phyloP scores from a whole-genome alignment of 64 coral and sea anemone genomes.

The Astreopora myriophthalma region DNA sequence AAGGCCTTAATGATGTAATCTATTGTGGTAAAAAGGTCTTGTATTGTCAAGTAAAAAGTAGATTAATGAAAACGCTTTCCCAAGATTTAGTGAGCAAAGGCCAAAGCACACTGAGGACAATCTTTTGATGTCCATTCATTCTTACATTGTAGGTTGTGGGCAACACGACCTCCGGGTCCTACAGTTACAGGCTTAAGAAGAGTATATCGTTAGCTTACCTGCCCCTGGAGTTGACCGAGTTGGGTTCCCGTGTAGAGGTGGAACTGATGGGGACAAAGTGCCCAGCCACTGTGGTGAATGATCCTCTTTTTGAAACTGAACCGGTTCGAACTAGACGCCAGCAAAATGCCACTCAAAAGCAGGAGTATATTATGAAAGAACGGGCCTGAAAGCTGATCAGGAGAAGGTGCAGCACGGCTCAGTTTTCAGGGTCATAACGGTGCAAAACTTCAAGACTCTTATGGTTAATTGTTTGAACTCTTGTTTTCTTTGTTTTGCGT shows the following conservation, averaged over 20 bases:
- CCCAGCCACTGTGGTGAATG: slow-evolving; percentile 78
- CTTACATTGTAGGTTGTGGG: slow-evolving; percentile 81
- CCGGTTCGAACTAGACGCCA: slow-evolving; percentile 72
- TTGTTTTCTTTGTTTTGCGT: too few relatives aligned
- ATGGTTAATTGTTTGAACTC: too few relatives aligned
- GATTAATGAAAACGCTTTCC: too few relatives aligned
- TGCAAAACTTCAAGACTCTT: too few relatives aligned
- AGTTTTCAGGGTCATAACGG: too few relatives aligned
- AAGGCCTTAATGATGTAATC: too few relatives aligned
- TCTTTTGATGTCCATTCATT: not conserved
- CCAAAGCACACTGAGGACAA: too few relatives aligned
- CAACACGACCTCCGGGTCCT: slow-evolving; percentile 85
- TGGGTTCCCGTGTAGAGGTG: slow-evolving; percentile 84
- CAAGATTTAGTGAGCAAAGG: too few relatives aligned
- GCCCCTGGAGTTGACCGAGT: slow-evolving; percentile 70
- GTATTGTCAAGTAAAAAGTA: too few relatives aligned
- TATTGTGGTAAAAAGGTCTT: too few relatives aligned
- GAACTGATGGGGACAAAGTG: slow-evolving; percentile 84
- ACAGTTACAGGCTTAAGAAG: slow-evolving; percentile 85
- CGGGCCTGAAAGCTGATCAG: not conserved
- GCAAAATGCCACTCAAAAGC: slow-evolving; percentile 47
- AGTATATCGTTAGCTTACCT: slow-evolving; percentile 88
- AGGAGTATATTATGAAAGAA: not conserved
- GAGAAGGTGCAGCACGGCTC: not conserved
- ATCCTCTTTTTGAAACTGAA: slow-evolving; percentile 91